Evolutionary conservation across 2,113 vertebrate species (phyloP), one percentile per base, ranked within the genome.

Genomic region (Notarius quadriscutis): DNA sequence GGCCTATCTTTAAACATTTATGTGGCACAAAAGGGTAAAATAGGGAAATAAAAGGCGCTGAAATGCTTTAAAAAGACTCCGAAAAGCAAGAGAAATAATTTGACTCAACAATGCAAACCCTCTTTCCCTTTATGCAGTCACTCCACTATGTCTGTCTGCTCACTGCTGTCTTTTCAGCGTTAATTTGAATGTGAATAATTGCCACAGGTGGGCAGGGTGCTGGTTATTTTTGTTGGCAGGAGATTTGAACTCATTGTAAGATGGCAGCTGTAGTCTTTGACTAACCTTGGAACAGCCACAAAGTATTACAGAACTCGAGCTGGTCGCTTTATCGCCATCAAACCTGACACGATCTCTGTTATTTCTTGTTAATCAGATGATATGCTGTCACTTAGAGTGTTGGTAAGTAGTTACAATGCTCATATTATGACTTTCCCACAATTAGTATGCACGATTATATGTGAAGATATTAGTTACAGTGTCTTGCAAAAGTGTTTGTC

Each of bases 181-280:
- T 87, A 67, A 80, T 81, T 81, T 86, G 85, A 89, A 87, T 89
- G 83, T 87, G 86, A 90, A 86, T 88, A 90, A 88, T 89, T 86
- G 90, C 58, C 87, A 90, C 89, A 91, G 91, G 90, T 89, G 87
- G 86, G 84, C 85, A 84, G 82, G 83, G 79, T 81, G 67, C 88
- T 89, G 88, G 74, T 89, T 88, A 87, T 87, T 92, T 88, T 90
- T 83, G 84, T 88, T 89, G 86, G 90, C 89, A 81, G 82, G 89
- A 83, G 69, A 48, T 84, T 77, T 88, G 79, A 86, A 84, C 86
- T 87, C 81, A 87, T 87, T 91, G 83, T 88, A 87, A 89, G 69
- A 83, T 74, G 82, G 81, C 88, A 88, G 78, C 88, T 87, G 84
- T 86, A 84, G 84, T 81, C 58, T 83, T 87, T 51, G 86, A 86